Base-by-base conservation (phyloP, 2,888 invertebrate genomes). In the Dioctria linearis region DNA sequence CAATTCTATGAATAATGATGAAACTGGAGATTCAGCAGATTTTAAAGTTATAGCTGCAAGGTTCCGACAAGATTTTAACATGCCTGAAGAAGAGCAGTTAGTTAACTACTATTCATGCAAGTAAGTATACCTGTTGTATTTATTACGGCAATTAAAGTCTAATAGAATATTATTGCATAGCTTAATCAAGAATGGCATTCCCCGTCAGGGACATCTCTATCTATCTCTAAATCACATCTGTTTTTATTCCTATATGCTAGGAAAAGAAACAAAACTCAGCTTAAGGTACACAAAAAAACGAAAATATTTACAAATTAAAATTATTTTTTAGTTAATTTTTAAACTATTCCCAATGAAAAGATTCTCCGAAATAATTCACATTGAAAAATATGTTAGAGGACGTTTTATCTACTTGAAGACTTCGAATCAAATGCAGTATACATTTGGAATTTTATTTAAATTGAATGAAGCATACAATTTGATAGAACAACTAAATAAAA, bases 171-270 rank as follows among this genome's bases (percentile, higher is more conserved):
- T 59, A n/a, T 57, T 5, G 88, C 92, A 86, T 87, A 98, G 98
- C 87, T 98, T 96, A 87, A 96, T 97, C 94, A 97, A 97, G 89
- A 95, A 96, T 51, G 94, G 94, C 87, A 91, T 99, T 84, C 98
- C 98, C 0, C 91, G 96, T n/a, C 98, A 98, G 90, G 99, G 99
- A 49, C 97, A 97, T 94, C 91, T 99, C 87, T 99, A 98, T 87
- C 91, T 99, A n/a, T 98, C 98, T 37, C 94, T 99, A 51, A 97
- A 98, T 88, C 96, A 97, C 88, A 92, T 98, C 88, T 98, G 98
- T 87, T 99, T 99, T 90, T 95, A 98, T 88, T 96, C 98, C 0
- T 97, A 96, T 87, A 94, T 99, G 86, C 92, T 99, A 89, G 97
- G 98, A 6, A 94, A 92, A 81, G 97, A 98, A 88, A 96, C 96